These are phyloP conservation scores for Oryzias dopingdopingensis DNA, from an alignment of 2,797 vertebrate genomes.

Conservation along the genomic window DNA sequence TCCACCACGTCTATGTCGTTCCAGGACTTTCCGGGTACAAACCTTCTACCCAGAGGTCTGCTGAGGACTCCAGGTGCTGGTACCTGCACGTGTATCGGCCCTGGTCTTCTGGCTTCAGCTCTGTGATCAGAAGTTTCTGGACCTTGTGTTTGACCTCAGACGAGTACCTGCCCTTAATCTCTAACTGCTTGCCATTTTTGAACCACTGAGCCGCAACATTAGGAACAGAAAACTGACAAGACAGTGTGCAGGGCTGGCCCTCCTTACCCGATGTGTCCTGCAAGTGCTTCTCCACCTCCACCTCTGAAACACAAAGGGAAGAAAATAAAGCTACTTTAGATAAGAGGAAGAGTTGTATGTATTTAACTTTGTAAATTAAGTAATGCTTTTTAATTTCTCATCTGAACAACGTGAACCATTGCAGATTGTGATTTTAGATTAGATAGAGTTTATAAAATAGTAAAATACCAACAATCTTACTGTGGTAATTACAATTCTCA, in stretches of 20 bases:
- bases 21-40: constrained; percentile 70
- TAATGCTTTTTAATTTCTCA: neutral
- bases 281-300: constrained; percentile 88
- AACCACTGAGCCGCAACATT: constrained; percentile 93
- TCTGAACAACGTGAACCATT: neutral
- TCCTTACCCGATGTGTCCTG: constrained; percentile 93
- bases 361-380: neutral
- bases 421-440: too few relatives aligned
- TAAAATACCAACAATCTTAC: too few relatives aligned
- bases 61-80: constrained; percentile 87
- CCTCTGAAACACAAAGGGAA: constrained; percentile 75
- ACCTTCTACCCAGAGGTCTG: constrained; percentile 95
- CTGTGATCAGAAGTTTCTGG: constrained; percentile 90
- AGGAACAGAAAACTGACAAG: constrained; percentile 93
- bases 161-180: constrained; percentile 84
- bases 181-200: constrained; percentile 88
- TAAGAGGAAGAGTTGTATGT: neutral
- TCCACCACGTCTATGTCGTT: constrained; percentile 47
- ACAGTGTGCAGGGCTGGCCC: constrained; percentile 87
- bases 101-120: constrained; percentile 90
- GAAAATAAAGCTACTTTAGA: neutral
- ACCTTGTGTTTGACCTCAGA: constrained; percentile 90
- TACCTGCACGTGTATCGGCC: constrained; percentile 89
- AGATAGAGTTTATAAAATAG: too few relatives aligned
- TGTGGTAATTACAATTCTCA: too few relatives aligned